A percentile compares a stretch with the other conserved stretches of the same genome.
These are phyloP conservation scores for Goniozus legneri DNA, from an alignment of 1,140 invertebrate species.

Conservation along the genomic window DNA sequence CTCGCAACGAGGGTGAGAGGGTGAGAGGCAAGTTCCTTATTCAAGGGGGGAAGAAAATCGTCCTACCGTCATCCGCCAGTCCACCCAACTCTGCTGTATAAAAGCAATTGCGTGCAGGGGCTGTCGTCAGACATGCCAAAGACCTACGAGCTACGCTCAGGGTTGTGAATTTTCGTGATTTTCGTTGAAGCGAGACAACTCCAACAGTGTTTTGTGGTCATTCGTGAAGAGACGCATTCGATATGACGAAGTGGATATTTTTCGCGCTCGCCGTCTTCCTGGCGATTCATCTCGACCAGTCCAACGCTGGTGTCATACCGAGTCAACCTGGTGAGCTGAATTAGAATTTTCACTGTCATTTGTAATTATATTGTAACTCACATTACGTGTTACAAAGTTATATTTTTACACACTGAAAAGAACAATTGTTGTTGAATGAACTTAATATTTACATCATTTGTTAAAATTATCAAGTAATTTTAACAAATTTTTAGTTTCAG, in stretches of 20 bases:
- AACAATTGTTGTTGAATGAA: no score
- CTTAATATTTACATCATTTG: no score
- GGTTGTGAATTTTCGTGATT: not conserved
- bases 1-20: constrained; percentile 15
- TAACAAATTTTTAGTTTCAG: not conserved
- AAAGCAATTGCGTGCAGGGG: constrained; percentile 43
- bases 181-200: constrained; percentile 5
- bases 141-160: not conserved
- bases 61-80: constrained; percentile 14
- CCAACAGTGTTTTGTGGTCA: constrained; percentile 1
- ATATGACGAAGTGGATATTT: constrained; percentile 14
- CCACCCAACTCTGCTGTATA: constrained; percentile 35
- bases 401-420: no score
- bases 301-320: no score
- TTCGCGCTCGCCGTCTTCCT: constrained; percentile 15
- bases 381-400: no score
- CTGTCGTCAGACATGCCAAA: no score
- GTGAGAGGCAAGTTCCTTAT: not conserved
- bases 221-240: not conserved
- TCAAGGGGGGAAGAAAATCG: constrained; percentile 9
- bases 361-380: no score
- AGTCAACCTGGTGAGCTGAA: no score
- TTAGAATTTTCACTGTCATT: no score
- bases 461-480: no score
- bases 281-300: no score